These are phyloP conservation scores for Trachelus troglodyta DNA, from an alignment of 2,888 invertebrate species.

Conservation along the genomic window DNA sequence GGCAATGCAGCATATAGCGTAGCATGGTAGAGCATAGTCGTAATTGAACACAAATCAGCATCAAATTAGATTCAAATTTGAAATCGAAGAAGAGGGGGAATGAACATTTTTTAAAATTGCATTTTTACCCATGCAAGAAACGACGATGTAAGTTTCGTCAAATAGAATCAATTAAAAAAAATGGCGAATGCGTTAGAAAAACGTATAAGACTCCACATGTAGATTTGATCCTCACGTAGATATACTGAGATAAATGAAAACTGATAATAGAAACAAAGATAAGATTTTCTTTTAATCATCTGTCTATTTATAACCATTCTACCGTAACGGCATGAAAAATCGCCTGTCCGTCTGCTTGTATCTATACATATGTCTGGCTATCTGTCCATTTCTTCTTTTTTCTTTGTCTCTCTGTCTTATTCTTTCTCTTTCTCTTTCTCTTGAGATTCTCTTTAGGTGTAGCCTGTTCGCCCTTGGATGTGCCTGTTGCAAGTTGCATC, in stretches of 20 bases:
- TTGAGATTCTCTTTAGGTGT: conserved; percentile 44
- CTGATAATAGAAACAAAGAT: background rate
- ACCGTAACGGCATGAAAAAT: conserved; percentile 2
- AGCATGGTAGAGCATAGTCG: conserved; percentile 3
- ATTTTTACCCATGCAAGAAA: background rate
- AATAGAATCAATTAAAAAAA: background rate
- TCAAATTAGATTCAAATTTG: background rate
- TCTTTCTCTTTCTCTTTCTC: conserved; percentile 28
- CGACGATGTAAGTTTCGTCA: background rate
- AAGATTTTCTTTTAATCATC: background rate
- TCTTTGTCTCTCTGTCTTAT: conserved; percentile 14
- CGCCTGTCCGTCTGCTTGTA: background rate
- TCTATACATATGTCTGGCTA: conserved; percentile 8
- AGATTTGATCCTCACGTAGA: background rate
- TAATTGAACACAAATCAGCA: background rate
- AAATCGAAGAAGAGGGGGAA: background rate
- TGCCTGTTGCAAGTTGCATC: conserved; percentile 43
- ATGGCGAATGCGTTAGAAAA: background rate
- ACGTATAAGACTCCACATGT: background rate
- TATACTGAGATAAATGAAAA: background rate
- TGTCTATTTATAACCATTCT: background rate
- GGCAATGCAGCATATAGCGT: conserved; percentile 3
- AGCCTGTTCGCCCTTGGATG: conserved; percentile 43
- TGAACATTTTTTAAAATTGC: background rate
- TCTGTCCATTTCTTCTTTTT: conserved; percentile 25